Conservation (phyloP, 2,113 vertebrate genomes). For the Pelecanoides urinatrix region DNA sequence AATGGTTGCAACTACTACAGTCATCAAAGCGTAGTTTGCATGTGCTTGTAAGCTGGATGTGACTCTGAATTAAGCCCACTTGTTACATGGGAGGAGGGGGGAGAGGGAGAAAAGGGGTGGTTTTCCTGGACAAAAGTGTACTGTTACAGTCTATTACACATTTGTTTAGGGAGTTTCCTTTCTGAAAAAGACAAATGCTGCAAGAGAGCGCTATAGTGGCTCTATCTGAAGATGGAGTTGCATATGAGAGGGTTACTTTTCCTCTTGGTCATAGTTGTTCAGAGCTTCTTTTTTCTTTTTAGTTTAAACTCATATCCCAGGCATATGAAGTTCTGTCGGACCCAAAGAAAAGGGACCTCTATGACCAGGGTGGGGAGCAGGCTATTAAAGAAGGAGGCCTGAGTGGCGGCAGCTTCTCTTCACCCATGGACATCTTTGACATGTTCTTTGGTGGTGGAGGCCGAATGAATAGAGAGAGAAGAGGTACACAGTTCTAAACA, state of each 20-base stretch:
- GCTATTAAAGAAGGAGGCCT: constrained; percentile 95
- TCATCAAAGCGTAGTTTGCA: background rate
- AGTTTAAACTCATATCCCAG: constrained; percentile 99
- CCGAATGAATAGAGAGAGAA: constrained; percentile 91
- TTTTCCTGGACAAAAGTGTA: background rate
- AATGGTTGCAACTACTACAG: background rate
- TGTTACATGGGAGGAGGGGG: background rate
- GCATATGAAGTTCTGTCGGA: constrained; percentile 98
- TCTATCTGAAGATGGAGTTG: background rate
- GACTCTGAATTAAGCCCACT: background rate
- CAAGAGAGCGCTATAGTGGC: background rate
- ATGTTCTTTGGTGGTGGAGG: constrained; percentile 99
- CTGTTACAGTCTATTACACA: background rate
- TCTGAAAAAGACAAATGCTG: background rate
- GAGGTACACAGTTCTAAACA: constrained; percentile 78
- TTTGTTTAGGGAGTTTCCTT: background rate
- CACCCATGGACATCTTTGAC: constrained; percentile 98
- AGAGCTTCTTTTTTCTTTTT: constrained; percentile 65
- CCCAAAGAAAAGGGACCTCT: constrained; percentile 91
- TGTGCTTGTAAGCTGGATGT: background rate
- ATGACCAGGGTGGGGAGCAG: constrained; percentile 97
- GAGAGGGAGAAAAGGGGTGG: background rate
- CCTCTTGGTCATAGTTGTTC: constrained; percentile 52
- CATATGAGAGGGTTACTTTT: constrained; percentile 22
- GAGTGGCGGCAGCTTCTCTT: constrained; percentile 82